These are phyloP conservation scores for Tenthredo mesomela DNA, from an alignment of 2,888 invertebrate species.

Conservation along the genomic window DNA sequence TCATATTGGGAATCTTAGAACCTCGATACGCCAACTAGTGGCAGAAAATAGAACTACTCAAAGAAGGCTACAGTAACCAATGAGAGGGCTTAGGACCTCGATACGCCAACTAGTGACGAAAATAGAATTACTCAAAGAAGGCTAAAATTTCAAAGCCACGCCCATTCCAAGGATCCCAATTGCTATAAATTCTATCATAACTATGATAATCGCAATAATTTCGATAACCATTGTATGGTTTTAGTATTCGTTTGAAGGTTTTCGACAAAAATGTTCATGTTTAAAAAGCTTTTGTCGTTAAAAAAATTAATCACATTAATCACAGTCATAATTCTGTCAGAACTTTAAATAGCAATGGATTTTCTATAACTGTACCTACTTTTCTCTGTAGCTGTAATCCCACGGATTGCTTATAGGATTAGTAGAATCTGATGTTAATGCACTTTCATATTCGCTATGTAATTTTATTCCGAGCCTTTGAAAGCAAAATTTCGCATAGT, in stretches of 20 bases:
- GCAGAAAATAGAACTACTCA: too few species aligned
- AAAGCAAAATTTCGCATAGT: too few species aligned
- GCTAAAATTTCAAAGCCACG: too few species aligned
- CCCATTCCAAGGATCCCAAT: too few species aligned
- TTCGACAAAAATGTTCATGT: neutral
- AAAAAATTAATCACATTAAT: neutral
- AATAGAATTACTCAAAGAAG: too few species aligned
- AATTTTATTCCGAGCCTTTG: neutral
- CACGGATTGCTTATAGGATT: neutral
- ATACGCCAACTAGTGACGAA: too few species aligned
- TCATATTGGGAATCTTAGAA: too few species aligned
- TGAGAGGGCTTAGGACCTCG: too few species aligned
- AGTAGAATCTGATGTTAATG: neutral
- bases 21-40: too few species aligned
- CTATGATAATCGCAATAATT: too few species aligned
- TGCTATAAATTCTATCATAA: neutral
- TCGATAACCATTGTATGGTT: neutral
- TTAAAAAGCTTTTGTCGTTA: neutral
- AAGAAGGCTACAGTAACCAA: too few species aligned
- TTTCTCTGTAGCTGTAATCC: neutral
- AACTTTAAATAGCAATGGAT: neutral
- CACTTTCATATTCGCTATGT: neutral
- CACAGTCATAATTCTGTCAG: neutral
- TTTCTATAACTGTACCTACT: too few species aligned
- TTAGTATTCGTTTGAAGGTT: neutral